Base-by-base conservation (phyloP, 30 jellyfish, hydroid and myxozoan species). In the Aurelia sp. region DNA sequence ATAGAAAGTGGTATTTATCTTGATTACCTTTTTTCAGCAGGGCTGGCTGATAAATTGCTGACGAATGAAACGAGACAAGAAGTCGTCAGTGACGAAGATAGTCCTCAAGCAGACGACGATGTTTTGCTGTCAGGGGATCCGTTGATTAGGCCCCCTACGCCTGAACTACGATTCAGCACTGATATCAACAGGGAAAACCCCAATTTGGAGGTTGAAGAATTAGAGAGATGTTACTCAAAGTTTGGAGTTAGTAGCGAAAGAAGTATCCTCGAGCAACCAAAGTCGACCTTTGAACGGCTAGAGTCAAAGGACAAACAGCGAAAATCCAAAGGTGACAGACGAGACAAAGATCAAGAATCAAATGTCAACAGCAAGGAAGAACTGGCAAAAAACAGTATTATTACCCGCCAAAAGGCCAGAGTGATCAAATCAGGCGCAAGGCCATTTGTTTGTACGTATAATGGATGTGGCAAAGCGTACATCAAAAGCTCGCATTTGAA, bases 11-110 rank as follows among this genome's bases (percentile, higher is more conserved):
- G 31, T 30, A 16, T 85, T 27, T 78, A 85, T 20, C 74, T 87
- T 17, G 96, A 87, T 50, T 87, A 87, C 66, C 51, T 87, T n/a
- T 87, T 87, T 78, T 87, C 96, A 15, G 89, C 86, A 68, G 96
- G 96, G 3, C 62, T 87, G 31, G 96, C 96, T 35, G 96, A 87
- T 55, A 80, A 55, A 50, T 74, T 80, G 55, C 55, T 44, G 55
- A 44, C 55, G 55, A 44, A 44, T 10, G 55, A 44, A 44, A 44
- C 55, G 8, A 44, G 55, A 44, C 55, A 44, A 44, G 55, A 44
- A 44, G 10, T 13, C 15, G 55, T 44, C 8, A 21, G 66, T 31
- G 76, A 59, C 6, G 76, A 23, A 13, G 86, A 31, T 44, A 11
- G 65, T 67, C 67, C 61, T 44, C 55, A 44, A 44, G 55, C 55